These are phyloP conservation scores for Nibea coibor DNA, from an alignment of 2,113 vertebrate genomes.

Conservation along the genomic window DNA sequence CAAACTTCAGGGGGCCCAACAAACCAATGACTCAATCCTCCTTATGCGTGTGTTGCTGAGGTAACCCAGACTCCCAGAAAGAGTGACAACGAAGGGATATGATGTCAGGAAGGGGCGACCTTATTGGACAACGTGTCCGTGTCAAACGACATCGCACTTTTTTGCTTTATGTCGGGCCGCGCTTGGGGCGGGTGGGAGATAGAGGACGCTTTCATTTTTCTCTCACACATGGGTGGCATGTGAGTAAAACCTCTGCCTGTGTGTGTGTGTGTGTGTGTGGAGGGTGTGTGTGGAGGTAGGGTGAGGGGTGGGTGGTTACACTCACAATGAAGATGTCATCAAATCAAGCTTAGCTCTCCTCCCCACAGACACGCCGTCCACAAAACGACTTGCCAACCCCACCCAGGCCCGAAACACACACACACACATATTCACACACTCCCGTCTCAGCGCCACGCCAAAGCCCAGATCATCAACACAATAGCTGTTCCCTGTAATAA, in stretches of 20 bases:
- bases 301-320: conserved; percentile 24
- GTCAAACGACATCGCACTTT: conserved; percentile 52
- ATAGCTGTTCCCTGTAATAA: conserved; percentile 29
- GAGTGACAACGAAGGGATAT: conserved; percentile 65
- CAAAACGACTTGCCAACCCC: conserved; percentile 17
- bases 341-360: conserved; percentile 39
- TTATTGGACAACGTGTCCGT: conserved; percentile 40
- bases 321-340: conserved; percentile 74
- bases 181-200: conserved; percentile 14
- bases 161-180: background rate
- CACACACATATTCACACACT: conserved; percentile 27
- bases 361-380: conserved; percentile 3
- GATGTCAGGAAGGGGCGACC: conserved; percentile 65
- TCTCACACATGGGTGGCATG: conserved; percentile 47
- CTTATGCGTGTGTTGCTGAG: conserved; percentile 47
- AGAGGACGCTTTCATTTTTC: conserved; percentile 12
- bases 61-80: conserved; percentile 68
- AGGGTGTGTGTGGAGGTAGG: background rate
- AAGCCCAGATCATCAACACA: conserved; percentile 49
- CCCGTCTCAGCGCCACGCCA: background rate
- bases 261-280: background rate
- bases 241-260: conserved; percentile 30
- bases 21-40: conserved; percentile 64
- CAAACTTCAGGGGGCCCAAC: conserved; percentile 66
- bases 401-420: conserved; percentile 25